Conservation (phyloP, 2,797 vertebrate genomes). For the Taeniopygia guttata region DNA sequence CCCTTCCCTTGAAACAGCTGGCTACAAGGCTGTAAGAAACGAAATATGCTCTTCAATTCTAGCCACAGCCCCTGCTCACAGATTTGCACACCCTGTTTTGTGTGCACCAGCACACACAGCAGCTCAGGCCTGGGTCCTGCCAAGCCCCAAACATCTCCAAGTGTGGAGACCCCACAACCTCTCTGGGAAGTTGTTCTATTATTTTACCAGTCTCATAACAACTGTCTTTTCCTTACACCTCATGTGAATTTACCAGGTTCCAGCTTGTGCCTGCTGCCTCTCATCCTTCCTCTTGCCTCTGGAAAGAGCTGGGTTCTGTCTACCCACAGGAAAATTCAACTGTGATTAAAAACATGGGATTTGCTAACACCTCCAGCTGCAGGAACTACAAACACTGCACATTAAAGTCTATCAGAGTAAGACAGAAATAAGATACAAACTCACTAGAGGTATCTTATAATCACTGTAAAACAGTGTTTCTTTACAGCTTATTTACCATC, state of each 20-base stretch:
- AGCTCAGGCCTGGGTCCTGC: background rate
- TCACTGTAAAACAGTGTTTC: background rate
- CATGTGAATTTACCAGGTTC: background rate
- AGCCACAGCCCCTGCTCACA: background rate
- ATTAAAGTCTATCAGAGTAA: background rate
- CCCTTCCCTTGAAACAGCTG: background rate
- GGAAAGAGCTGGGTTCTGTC: background rate
- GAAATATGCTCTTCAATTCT: fast-evolving
- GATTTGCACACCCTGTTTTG: background rate
- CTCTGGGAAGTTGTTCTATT: background rate
- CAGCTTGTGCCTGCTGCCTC: background rate
- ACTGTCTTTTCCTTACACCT: background rate
- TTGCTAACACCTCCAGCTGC: background rate
- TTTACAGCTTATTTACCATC: background rate
- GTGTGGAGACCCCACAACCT: background rate
- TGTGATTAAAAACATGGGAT: background rate
- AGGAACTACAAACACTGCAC: background rate
- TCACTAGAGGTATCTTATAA: background rate
- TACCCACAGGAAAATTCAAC: background rate
- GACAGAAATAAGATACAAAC: fast-evolving
- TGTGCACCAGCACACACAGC: background rate
- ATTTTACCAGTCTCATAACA: background rate
- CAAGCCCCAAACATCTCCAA: background rate
- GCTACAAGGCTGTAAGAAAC: background rate
- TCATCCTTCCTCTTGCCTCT: background rate